phyloP scores from a whole-genome alignment of 2,888 invertebrate species.

The Tinea semifulvella region DNA sequence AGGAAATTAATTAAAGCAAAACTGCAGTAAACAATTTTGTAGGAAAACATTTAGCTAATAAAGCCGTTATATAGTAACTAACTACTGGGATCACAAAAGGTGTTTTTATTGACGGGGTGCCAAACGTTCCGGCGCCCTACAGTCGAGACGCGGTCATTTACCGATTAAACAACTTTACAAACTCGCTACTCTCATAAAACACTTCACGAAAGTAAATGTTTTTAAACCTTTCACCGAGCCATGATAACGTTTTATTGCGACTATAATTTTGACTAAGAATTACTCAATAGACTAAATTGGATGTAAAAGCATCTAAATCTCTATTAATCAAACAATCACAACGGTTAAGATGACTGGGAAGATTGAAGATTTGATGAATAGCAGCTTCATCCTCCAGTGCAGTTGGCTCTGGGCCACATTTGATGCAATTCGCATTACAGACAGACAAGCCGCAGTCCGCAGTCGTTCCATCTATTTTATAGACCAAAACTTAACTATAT shows the following conservation, averaged over 20 bases:
- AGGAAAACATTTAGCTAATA: too few relatives aligned
- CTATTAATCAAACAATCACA: neutral
- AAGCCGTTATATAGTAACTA: too few relatives aligned
- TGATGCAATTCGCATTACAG: slow-evolving; percentile 16
- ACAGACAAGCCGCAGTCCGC: slow-evolving; percentile 26
- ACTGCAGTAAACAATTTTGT: too few relatives aligned
- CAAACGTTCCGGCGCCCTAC: slow-evolving; percentile 24
- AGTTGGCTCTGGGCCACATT: slow-evolving; percentile 7
- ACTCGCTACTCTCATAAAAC: slow-evolving; percentile 7
- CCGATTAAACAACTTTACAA: slow-evolving; percentile 9
- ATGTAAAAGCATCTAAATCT: neutral
- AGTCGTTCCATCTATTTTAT: slow-evolving; percentile 30
- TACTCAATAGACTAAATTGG: neutral
- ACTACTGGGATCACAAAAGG: too few relatives aligned
- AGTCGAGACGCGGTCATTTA: slow-evolving; percentile 18
- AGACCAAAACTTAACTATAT: too few relatives aligned
- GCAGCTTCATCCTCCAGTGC: slow-evolving; percentile 1
- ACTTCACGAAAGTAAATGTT: neutral
- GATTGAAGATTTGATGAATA: slow-evolving; percentile 4
- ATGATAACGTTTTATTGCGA: neutral
- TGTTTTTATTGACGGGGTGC: slow-evolving; percentile 26
- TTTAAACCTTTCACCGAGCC: neutral
- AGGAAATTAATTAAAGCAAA: too few relatives aligned
- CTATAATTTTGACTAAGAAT: neutral
- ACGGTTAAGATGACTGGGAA: slow-evolving; percentile 2